Base-by-base conservation (phyloP, 2,888 invertebrate genomes). In the Sarcophaga variegata region DNA sequence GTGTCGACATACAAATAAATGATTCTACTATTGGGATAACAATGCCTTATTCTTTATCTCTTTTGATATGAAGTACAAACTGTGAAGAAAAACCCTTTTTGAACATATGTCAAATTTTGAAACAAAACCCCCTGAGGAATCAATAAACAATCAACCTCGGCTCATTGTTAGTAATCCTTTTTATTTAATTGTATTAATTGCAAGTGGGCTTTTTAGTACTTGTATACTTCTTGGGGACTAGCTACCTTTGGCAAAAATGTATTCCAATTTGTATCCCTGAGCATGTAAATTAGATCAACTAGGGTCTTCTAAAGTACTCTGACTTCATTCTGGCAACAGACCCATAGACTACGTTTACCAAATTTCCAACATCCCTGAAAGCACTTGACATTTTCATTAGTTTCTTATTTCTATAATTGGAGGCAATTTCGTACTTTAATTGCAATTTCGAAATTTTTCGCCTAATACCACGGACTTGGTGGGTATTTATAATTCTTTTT, bases 251-350 rank as follows among this genome's bases (percentile, higher is more conserved):
- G 66, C 5, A 66, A 10, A 66, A 37, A 37, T 4, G 5, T 37
- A 6, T 12, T 27, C 14, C 22, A 22, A 22, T 22, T 22, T 22
- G 22, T 22, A 22, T 22, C 22, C 22, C 22, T 22, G 22, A 1
- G 22, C 22, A 22, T 22, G 22, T 22, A 22, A 22, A 22, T 22
- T 22, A 22, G 22, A 22, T 22, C 1, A 22, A 22, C 22, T 22
- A 22, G 22, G 22, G 22, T 22, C 22, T 22, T 22, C 22, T 22
- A 22, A 22, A n/a, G 20, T 20, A 17, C 11, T 69, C 47, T 3
- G 67, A 69, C 20, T 69, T 69, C 47, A 47, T 47, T 69, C 20
- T 69, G 37, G 22, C 47, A 47, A 67, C 20, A 47, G 10, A n/a
- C 20, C 45, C 37, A 0, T 6, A 5, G 4, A 67, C 2, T 22